phyloP scores from a whole-genome alignment of 2,797 vertebrate species.

The Halcyon badia region DNA sequence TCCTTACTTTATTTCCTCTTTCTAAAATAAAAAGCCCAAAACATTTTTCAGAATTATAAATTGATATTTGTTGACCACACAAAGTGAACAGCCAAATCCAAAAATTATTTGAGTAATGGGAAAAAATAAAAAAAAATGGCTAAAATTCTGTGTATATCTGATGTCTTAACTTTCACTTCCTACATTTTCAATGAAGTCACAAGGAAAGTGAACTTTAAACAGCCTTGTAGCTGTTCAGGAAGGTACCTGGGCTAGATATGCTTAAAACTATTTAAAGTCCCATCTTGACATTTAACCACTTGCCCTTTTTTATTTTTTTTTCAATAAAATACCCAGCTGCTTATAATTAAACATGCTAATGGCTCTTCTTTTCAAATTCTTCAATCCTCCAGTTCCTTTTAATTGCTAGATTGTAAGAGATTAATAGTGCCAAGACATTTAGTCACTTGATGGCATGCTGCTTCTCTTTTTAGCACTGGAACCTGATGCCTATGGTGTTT shows the following conservation, averaged over 20 bases:
- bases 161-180: not conserved
- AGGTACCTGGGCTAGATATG: not conserved
- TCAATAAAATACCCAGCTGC: not conserved
- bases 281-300: not conserved
- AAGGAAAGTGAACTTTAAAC: not conserved
- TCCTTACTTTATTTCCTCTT: not conserved
- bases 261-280: not conserved
- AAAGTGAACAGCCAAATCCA: not conserved
- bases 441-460: not conserved
- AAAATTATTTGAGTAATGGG: not conserved
- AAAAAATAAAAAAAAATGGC: not conserved
- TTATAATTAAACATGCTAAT: not conserved
- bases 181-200: not conserved
- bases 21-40: not conserved
- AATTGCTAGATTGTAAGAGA: conserved; percentile 20
- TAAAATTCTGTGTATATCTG: not conserved
- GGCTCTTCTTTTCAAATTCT: conserved; percentile 5
- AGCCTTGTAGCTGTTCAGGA: not conserved
- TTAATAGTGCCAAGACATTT: not conserved
- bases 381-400: not conserved
- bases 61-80: not conserved
- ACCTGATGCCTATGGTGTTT: not conserved
- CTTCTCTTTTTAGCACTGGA: conserved; percentile 25
- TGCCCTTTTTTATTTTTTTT: not conserved
- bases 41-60: not conserved